These are phyloP conservation scores for Chrysolina haemoptera DNA, from an alignment of 2,888 invertebrate genomes.

Conservation along the genomic window DNA sequence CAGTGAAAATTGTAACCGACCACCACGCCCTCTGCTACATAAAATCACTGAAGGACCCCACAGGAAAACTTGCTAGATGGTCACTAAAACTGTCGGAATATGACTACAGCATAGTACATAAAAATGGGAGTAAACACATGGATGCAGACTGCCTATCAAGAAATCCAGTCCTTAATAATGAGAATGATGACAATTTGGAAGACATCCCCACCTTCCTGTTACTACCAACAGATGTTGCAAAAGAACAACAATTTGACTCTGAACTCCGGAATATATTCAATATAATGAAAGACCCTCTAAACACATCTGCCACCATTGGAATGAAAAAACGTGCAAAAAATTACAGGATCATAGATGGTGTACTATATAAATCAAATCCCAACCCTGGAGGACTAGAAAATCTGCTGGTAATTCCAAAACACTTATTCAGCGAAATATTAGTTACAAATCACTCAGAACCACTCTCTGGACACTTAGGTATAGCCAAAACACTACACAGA, in stretches of 20 bases:
- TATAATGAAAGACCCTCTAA: neutral
- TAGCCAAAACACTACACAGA: conserved; percentile 48
- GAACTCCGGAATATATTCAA: neutral
- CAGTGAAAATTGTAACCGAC: conserved; percentile 21
- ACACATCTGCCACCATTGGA: conserved; percentile 27
- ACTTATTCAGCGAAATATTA: conserved; percentile 45
- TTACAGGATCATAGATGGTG: conserved; percentile 37
- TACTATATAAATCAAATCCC: conserved; percentile 42
- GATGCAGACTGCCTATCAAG: conserved; percentile 11
- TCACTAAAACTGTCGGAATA: neutral
- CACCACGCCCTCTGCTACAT: conserved; percentile 35
- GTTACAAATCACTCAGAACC: conserved; percentile 45
- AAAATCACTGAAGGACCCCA: conserved; percentile 33
- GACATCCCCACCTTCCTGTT: neutral
- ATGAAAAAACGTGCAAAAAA: conserved; percentile 42
- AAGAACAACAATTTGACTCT: neutral
- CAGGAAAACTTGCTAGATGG: conserved; percentile 38
- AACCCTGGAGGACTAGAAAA: conserved; percentile 30
- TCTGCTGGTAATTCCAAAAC: conserved; percentile 47
- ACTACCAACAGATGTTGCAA: neutral
- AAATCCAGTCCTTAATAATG: neutral
- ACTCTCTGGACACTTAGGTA: conserved; percentile 48
- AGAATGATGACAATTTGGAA: neutral
- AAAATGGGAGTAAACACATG: conserved; percentile 2
- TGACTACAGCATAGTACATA: conserved; percentile 10